Percentiles rank a stretch among this genome's conserved stretches.
Conservation (phyloP, 92 coral and sea anemone species). For the Paramuricea clavata region DNA sequence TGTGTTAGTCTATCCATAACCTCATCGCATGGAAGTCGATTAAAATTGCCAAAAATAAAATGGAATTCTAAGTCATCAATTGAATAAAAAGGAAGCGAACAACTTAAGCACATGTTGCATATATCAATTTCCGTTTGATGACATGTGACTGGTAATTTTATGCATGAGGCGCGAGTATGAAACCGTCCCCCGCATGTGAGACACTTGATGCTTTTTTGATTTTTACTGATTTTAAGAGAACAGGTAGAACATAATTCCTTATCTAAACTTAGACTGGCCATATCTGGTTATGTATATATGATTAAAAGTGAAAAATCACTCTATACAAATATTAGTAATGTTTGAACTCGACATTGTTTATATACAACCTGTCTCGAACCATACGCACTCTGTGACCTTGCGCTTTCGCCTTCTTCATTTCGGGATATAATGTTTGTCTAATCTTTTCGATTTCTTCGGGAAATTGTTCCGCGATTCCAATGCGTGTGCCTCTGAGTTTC, state of each 20-base stretch:
- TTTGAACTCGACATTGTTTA: not conserved
- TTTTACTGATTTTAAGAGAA: not conserved
- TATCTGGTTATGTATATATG: not conserved
- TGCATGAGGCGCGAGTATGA: not conserved
- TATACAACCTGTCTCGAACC: not conserved
- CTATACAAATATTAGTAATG: not conserved
- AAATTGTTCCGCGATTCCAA: conserved; percentile 14
- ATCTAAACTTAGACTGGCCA: not conserved
- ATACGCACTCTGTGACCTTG: not conserved
- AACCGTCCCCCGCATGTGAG: not conserved
- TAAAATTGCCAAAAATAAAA: not conserved
- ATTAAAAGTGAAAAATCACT: not conserved
- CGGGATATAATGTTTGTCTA: not conserved
- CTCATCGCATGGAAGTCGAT: not conserved
- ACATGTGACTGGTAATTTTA: not conserved
- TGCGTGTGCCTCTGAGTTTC: not conserved
- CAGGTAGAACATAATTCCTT: not conserved
- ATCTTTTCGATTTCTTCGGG: conserved; percentile 13
- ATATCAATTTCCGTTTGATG: not conserved
- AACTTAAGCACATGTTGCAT: not conserved
- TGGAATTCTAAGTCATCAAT: not conserved
- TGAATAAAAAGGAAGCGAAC: not conserved
- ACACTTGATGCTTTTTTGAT: not conserved
- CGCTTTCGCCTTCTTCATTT: conserved; percentile 6
- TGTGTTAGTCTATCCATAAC: not conserved